A percentile compares a stretch with the other conserved stretches of the same genome.
These are phyloP conservation scores for Scelioninae gen. 2 DNA, from an alignment of 2,888 invertebrate genomes.

Conservation along the genomic window DNA sequence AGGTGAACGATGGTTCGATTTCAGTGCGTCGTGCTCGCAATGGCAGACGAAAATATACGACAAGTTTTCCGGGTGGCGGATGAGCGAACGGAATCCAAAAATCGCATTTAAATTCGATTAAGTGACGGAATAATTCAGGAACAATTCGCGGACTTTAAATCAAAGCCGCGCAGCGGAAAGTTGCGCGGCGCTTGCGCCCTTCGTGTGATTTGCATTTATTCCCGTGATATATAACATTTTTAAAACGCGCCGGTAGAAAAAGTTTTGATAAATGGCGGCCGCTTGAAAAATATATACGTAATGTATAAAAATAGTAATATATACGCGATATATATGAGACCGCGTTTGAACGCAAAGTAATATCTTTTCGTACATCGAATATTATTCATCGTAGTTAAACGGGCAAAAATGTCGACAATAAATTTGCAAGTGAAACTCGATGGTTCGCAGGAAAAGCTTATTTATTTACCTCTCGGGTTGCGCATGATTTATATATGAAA, in stretches of 20 bases:
- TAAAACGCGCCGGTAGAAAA: slow-evolving; percentile 39
- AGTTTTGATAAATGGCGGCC: slow-evolving; percentile 56
- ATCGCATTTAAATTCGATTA: slow-evolving; percentile 33
- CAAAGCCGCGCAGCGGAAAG: slow-evolving; percentile 22
- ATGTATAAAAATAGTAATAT: slow-evolving; percentile 57
- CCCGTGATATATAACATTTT: slow-evolving; percentile 52
- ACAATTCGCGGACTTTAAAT: slow-evolving; percentile 34
- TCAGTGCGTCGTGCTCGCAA: background rate
- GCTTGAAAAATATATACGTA: slow-evolving; percentile 56
- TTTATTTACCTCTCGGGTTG: slow-evolving; percentile 61
- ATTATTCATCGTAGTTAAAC: slow-evolving; percentile 61
- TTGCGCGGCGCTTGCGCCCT: slow-evolving; percentile 13
- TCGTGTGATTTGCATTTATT: slow-evolving; percentile 52
- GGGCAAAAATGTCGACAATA: slow-evolving; percentile 60
- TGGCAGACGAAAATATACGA: slow-evolving; percentile 8
- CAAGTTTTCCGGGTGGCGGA: background rate
- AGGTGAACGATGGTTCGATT: too few relatives aligned
- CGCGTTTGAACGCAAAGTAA: slow-evolving; percentile 58
- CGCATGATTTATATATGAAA: slow-evolving; percentile 61
- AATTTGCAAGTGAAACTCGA: slow-evolving; percentile 62
- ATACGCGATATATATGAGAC: slow-evolving; percentile 45
- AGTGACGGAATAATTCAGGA: slow-evolving; percentile 23
- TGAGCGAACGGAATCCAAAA: slow-evolving; percentile 5
- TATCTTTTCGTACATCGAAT: slow-evolving; percentile 60
- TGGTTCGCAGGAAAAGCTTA: slow-evolving; percentile 61